Base-by-base conservation (phyloP, 1,140 invertebrate genomes). In the Drosophila takahashii region DNA sequence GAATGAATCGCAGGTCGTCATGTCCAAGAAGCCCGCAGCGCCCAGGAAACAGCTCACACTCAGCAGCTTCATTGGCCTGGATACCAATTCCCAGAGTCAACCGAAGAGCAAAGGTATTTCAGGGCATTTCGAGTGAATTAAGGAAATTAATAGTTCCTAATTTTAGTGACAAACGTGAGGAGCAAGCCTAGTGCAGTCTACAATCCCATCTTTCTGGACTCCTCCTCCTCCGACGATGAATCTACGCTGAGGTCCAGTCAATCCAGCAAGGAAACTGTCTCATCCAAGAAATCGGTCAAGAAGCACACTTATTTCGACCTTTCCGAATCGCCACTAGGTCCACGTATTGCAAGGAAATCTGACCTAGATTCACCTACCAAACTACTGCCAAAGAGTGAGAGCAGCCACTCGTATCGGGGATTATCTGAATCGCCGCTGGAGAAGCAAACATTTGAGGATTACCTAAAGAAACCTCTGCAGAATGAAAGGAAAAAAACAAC, bases 181-280 rank as follows among this genome's bases (percentile, higher is more conserved):
- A 72, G 15, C 27, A 15, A 59, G 13, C 59, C 42, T 32, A 45
- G 13, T 18, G 54, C 52, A 56, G 66, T 80, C 8, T 84, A 75
- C 15, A 91, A 91, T 67, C 90, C 90, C 26, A 90, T 91, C 18
- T 91, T 90, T 73, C 60, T 91, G n/a, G 90, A 91, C 58, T 87
- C 90, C 13, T 91, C 83, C 1, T 90, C 83, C n/a, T 81, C 81
- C 3, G 90, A 91, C 26, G 90, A 91, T 22, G 90, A 91, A 32
- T 47, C 58, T n/a, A 26, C 53, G 0, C 37, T 59, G 29, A 74
- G 6, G 39, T 22, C 36, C 9, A 39, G 26, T 9, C 27, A 29
- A 56, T 41, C 50, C 10, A 8, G 44, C 27, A 86, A 69, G 39
- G 51, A 26, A 9, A 72, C 58, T 52, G 42, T 53, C 18, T 47